Evolutionary conservation across 1,140 invertebrate species (phyloP), one percentile per base, ranked within the genome.

Genomic region (Pogonognathellus flavescens): DNA sequence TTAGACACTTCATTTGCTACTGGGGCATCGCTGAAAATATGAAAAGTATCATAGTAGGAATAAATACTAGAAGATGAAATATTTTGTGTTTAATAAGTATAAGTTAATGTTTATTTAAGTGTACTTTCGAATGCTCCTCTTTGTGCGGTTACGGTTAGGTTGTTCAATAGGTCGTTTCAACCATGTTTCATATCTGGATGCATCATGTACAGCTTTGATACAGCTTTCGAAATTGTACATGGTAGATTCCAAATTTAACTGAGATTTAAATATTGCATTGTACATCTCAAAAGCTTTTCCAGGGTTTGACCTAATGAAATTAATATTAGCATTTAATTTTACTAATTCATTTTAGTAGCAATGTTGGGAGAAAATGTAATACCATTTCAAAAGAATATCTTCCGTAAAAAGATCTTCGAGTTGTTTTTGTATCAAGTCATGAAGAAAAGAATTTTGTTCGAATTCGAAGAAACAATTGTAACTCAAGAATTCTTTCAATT

Each of bases 311-410:
- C 85, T 86, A 53, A 22, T 82, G n/a, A 16, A 1, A 20, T n/a
- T 7, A 81, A 13, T 13, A 7, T 57, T n/a, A n/a, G n/a, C n/a
- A n/a, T n/a, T n/a, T n/a, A n/a, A n/a, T n/a, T n/a, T n/a, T n/a
- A n/a, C n/a, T n/a, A n/a, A n/a, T n/a, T n/a, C n/a, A n/a, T n/a
- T n/a, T n/a, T n/a, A n/a, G n/a, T n/a, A n/a, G n/a, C n/a, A n/a
- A n/a, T n/a, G n/a, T n/a, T n/a, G n/a, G n/a, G n/a, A n/a, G n/a
- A n/a, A n/a, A n/a, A n/a, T n/a, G n/a, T n/a, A n/a, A n/a, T 50
- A 86, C 85, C 85, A 86, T 84, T 82, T 53, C 14, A 86, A 31
- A 16, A 86, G 41, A n/a, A 86, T 31, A 50, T 86, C 85, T 80
- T 86, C 82, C 0, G 62, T 80, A 20, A 86, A 86, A 11, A 86